Evolutionary conservation across 2,888 invertebrate species (phyloP).

Genomic region (Cybosia mesomella): DNA sequence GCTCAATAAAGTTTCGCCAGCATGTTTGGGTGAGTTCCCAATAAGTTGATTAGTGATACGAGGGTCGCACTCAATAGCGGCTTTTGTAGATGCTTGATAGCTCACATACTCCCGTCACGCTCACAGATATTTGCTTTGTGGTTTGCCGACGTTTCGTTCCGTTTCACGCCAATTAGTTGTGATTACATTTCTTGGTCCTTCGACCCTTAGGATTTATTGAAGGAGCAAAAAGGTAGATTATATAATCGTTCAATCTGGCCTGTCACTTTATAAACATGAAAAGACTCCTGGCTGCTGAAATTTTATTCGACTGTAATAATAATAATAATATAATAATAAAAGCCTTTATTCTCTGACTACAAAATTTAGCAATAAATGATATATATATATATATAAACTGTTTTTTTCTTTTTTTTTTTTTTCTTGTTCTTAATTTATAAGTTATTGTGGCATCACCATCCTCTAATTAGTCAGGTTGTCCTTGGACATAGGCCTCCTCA

Average conservation of each 20-base stretch:
- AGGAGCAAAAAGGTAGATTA: background rate
- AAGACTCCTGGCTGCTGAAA: no score
- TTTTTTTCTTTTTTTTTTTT: no score
- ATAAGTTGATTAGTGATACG: slow-evolving; percentile 9
- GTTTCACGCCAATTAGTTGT: background rate
- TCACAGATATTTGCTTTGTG: background rate
- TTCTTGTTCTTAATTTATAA: no score
- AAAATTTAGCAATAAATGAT: no score
- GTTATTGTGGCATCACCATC: no score
- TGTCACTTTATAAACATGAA: background rate
- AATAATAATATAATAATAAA: no score
- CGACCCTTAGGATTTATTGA: background rate
- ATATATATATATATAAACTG: no score
- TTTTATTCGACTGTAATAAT: no score
- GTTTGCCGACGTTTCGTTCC: background rate
- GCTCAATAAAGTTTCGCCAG: background rate
- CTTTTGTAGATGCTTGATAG: slow-evolving; percentile 7
- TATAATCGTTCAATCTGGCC: background rate
- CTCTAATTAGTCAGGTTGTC: no score
- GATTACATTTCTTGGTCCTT: background rate
- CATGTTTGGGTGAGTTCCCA: background rate
- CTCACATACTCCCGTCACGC: background rate
- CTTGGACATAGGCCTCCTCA: no score
- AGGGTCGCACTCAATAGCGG: background rate
- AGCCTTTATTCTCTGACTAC: no score